Evolutionary conservation across 2,113 vertebrate genomes (phyloP), one percentile per base, ranked within the genome.

Genomic region (Setophaga coronata): DNA sequence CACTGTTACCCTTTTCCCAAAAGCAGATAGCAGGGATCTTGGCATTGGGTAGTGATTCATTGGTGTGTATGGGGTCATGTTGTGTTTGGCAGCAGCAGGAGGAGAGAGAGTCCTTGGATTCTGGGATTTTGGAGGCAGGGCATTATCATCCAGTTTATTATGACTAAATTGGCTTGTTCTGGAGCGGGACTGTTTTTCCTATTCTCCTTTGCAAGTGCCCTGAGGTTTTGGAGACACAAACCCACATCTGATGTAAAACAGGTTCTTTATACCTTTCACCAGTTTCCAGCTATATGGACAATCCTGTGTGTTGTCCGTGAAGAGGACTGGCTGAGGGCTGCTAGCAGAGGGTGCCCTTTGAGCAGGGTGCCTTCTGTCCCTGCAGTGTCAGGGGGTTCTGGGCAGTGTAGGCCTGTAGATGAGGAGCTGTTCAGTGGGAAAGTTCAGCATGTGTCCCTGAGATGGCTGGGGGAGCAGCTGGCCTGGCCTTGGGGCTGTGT

Each of bases 351-450:
- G 5, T 36, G 36, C 3, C 18, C 43, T 31, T 64, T 36, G 42
- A 38, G 19, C 28, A 33, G 60, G 7, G 1, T 34, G 11, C 16
- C 8, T 47, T 15, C 45, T 69, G 24, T 28, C 20, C 17, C 36
- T 83, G 57, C 28, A 34, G 42, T 16, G 18, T 45, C 13, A 47
- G 23, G 24, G 11, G 3, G 6, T 34, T 74, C 36, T 13, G 48
- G 58, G 23, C 23, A 77, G 16, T 1, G 1, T 26, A 25, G 13
- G 7, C 18, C 31, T 0, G 0, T 31, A 33, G 54, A 4, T 0
- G 1, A 64, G 48, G 53, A 38, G 23, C 15, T 70, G 14, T 29
- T 85, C 16, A 10, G 47, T 53, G 31, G 40, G 26, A 31, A 23
- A 3, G 5, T 21, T 29, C 24, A 45, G 36, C 6, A 5, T 0